Evolutionary conservation across 30 jellyfish, hydroid and myxozoan genomes (phyloP), one percentile per base, ranked within the genome.

Genomic region (Calvadosia cruxmelitensis): DNA sequence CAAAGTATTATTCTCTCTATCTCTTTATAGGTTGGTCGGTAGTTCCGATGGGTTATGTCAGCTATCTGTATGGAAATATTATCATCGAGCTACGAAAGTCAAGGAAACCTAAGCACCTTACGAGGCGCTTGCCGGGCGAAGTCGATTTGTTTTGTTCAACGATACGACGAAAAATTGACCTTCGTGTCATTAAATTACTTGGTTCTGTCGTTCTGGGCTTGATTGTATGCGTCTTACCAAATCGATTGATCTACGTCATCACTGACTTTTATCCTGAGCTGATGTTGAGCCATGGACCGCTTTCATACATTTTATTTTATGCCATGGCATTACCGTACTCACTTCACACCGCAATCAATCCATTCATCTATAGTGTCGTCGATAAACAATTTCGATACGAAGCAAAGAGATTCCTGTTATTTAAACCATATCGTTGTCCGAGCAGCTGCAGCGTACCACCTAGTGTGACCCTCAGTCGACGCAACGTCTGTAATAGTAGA

Each of bases 331-430:
- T 73, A 1, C 16, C 83, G 5, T 57, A 73, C 33, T 76, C 83
- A 12, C 29, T 53, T 28, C 78, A 73, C 51, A 67, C 63, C 0
- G 52, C 63, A 16, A 28, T 29, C 33, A 73, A 73, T 29, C 78
- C 78, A 1, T 20, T 73, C 48, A 73, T 73, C n/a, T 73, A 73
- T 67, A 15, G 83, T 53, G 13, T 57, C 26, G 63, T 26, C 53
- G 83, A 73, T 29, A 73, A 27, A 50, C 29, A 53, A 34, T 73
- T 73, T 35, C 65, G 74, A 33, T 28, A 49, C 3, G 72, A 27
- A 29, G 75, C 48, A 0, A n/a, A n/a, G n/a, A n/a, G n/a, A n/a
- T n/a, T n/a, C n/a, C n/a, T n/a, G n/a, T n/a, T n/a, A n/a, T n/a
- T n/a, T n/a, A n/a, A n/a, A n/a, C n/a, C n/a, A n/a, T n/a, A n/a